Evolutionary conservation across 2,797 vertebrate species (phyloP), one percentile per base, ranked within the genome.

Genomic region (Mormyrus proboscirostris): DNA sequence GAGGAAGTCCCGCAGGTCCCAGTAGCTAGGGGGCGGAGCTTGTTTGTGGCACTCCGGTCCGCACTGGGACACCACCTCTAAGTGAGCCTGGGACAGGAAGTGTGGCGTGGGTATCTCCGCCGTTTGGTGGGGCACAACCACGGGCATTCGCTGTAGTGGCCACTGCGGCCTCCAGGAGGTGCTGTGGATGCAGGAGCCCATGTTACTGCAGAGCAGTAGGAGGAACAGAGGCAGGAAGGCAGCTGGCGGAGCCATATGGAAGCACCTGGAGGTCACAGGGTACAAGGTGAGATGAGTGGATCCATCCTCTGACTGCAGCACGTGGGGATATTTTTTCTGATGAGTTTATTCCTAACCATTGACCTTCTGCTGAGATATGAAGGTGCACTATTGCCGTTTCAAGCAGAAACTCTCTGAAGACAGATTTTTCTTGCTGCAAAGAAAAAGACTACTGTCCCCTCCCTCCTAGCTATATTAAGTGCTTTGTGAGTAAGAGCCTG

Each of bases 11-110:
- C 95, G 96, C 91, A 97, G 95, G 88, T 98, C 97, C 96, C 97
- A 96, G 0, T 97, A 98, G 41, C 95, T 97, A 0, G 96, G 98
- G 16, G 94, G 93, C 0, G 96, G 96, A 33, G 96, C 95, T 53
- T 91, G 95, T 91, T 96, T 97, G 94, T 99, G 98, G 94, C 98
- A 99, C 10, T 97, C 96, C 0, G 96, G 97, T 65, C 97, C 97
- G 84, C 98, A 99, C 0, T 95, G 90, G 3, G 98, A 98, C 4
- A 93, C 93, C 90, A 99, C 97, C 38, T 99, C 95, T 91, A 99
- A 91, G 44, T 95, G 97, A 90, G 97, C 96, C 29, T 94, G 91
- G 8, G 96, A 95, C 69, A 96, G 94, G 90, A 99, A 99, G 62
- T 95, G 94, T 0, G 98, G 97, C 44, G 96, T 93, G 0, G 96